Evolutionary conservation across 2,113 vertebrate species (phyloP).

Genomic region (Hucho hucho): DNA sequence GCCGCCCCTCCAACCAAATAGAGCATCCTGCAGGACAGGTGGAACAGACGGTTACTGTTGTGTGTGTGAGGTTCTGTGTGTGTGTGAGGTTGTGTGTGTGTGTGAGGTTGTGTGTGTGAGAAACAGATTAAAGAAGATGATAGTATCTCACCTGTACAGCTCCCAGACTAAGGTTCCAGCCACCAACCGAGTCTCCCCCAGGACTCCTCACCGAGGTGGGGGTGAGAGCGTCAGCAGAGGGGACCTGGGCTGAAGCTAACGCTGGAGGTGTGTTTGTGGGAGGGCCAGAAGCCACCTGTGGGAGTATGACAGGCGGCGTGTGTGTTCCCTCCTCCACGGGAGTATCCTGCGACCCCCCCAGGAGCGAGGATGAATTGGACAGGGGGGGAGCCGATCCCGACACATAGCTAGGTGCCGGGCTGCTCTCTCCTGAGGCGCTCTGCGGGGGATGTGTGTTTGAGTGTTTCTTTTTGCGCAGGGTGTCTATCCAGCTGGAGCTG

Average conservation of each 20-base stretch:
- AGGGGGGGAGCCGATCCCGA: conserved; percentile 51
- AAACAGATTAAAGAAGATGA: too few relatives aligned
- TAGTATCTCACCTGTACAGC: conserved; percentile 63
- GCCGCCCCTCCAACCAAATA: conserved; percentile 56
- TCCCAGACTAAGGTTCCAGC: conserved; percentile 59
- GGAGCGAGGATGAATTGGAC: conserved; percentile 69
- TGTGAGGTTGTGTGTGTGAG: not conserved
- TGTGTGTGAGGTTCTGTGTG: not conserved
- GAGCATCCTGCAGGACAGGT: conserved; percentile 58
- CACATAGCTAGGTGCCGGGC: conserved; percentile 55
- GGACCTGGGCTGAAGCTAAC: conserved; percentile 24
- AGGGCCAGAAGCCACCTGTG: conserved; percentile 7
- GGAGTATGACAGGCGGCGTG: conserved; percentile 16
- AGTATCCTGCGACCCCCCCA: conserved; percentile 60
- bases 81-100: too few relatives aligned
- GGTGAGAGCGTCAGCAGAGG: conserved; percentile 8
- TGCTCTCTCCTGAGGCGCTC: conserved; percentile 58
- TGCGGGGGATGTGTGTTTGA: conserved; percentile 44
- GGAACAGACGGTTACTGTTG: not conserved
- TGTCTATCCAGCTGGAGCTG: conserved; percentile 88
- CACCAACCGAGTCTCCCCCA: conserved; percentile 55
- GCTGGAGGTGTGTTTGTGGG: conserved; percentile 20
- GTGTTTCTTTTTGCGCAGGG: conserved; percentile 85
- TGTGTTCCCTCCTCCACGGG: conserved; percentile 49
- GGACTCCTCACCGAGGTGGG: conserved; percentile 27